Evolutionary conservation across 2,113 vertebrate species (phyloP).

Genomic region (Psettodes erumei): DNA sequence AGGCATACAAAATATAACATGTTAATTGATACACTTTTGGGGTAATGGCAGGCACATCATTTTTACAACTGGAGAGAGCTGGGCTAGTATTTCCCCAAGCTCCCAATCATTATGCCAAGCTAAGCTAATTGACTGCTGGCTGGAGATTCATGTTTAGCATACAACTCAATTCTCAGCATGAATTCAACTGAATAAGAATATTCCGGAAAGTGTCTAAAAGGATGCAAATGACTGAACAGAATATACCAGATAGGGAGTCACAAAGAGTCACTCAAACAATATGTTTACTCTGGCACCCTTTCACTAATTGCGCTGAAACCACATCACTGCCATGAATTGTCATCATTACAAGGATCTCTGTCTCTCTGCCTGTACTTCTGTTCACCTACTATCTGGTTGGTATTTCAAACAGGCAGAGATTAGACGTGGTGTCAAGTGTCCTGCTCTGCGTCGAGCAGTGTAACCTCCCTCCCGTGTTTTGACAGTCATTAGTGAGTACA

Average conservation of each 20-base stretch:
- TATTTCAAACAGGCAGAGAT: slow-evolving; percentile 56
- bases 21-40: not conserved
- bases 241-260: not conserved
- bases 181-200: not conserved
- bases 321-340: slow-evolving; percentile 37
- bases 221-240: not conserved
- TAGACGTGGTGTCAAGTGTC: slow-evolving; percentile 65
- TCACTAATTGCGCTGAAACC: slow-evolving; percentile 17
- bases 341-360: slow-evolving; percentile 32
- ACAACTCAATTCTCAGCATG: not conserved
- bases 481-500: slow-evolving; percentile 71
- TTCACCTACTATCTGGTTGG: slow-evolving; percentile 42
- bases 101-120: not conserved
- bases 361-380: slow-evolving; percentile 28
- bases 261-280: slow-evolving; percentile 9
- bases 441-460: slow-evolving; percentile 37
- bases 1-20: not conserved
- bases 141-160: not conserved
- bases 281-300: slow-evolving; percentile 11
- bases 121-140: not conserved
- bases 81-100: too few species aligned
- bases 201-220: not conserved
- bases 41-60: not conserved
- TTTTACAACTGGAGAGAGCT: not conserved
- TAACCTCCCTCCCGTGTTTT: slow-evolving; percentile 63